A percentile compares a stretch with the other conserved stretches of the same genome.
Conservation (phyloP, 1,140 invertebrate genomes). For the Sitobion miscanthi region DNA sequence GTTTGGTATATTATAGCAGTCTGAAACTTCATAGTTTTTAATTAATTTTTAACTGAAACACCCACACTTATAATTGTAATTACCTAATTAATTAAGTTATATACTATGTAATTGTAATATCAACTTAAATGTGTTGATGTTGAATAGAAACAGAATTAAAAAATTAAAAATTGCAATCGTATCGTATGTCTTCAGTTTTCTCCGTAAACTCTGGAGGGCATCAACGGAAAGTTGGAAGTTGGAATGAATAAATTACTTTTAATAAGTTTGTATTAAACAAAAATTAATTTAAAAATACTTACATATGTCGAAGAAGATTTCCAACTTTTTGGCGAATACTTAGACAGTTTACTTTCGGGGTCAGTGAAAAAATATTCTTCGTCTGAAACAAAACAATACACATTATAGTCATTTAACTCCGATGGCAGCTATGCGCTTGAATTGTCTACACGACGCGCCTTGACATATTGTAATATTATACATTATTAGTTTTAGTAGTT, state of each 20-base stretch:
- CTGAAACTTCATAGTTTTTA: neutral
- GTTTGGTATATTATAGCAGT: neutral
- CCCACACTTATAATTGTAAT: no score
- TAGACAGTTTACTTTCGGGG: conserved; percentile 90
- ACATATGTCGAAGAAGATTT: conserved; percentile 90
- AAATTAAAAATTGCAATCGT: neutral
- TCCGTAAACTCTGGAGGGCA: neutral
- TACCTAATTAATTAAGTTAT: no score
- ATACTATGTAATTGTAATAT: no score
- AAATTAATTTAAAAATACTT: conserved; percentile 64
- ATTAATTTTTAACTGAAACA: neutral
- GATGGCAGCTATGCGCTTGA: conserved; percentile 1
- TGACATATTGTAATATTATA: neutral
- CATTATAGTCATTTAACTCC: conserved; percentile 53
- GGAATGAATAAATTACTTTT: neutral
- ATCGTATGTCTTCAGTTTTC: neutral
- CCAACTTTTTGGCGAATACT: conserved; percentile 95
- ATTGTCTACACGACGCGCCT: conserved; percentile 32
- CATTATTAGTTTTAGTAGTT: neutral
- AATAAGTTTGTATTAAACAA: neutral
- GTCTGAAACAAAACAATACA: conserved; percentile 71
- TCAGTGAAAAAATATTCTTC: conserved; percentile 94
- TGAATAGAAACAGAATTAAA: no score
- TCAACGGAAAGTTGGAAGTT: neutral
- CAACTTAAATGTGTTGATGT: no score